phyloP scores from a whole-genome alignment of 1,140 invertebrate genomes.

The Drosophila azteca region DNA sequence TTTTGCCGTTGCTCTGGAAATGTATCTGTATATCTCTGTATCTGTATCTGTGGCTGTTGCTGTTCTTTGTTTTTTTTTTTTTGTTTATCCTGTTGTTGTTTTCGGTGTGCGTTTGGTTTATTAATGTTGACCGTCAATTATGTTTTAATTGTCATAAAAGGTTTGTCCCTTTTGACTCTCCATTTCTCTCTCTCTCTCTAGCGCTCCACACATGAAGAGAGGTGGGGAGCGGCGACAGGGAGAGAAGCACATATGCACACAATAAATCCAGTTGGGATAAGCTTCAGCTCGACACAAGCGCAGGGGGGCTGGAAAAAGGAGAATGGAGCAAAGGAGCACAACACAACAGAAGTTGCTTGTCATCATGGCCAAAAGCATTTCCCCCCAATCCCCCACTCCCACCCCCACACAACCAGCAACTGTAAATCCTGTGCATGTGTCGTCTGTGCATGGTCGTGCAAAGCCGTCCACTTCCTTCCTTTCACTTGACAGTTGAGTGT shows the following conservation, averaged over 20 bases:
- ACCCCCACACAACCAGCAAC: slow-evolving; percentile 3
- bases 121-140: slow-evolving; percentile 84
- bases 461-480: slow-evolving; percentile 10
- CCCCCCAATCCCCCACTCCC: too few relatives aligned
- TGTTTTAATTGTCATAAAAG: slow-evolving; percentile 84
- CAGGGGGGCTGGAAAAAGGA: slow-evolving; percentile 2
- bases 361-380: slow-evolving; percentile 68
- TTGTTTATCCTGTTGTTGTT: slow-evolving; percentile 25
- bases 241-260: slow-evolving; percentile 51
- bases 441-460: slow-evolving; percentile 43
- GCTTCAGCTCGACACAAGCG: slow-evolving; percentile 41
- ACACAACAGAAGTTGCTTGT: slow-evolving; percentile 55
- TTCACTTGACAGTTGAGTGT: slow-evolving; percentile 58
- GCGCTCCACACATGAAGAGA: too few relatives aligned
- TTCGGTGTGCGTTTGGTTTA: slow-evolving; percentile 71
- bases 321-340: neutral
- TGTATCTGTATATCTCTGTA: neutral
- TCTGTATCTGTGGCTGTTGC: slow-evolving; percentile 1
- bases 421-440: slow-evolving; percentile 19
- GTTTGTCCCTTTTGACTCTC: slow-evolving; percentile 68
- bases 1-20: too few relatives aligned
- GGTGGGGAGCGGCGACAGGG: neutral
- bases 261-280: slow-evolving; percentile 81
- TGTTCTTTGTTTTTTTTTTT: slow-evolving; percentile 10
- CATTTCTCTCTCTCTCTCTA: slow-evolving; percentile 2